These are phyloP conservation scores for Aegotheles bennettii DNA, from an alignment of 2,113 vertebrate genomes.

Conservation along the genomic window DNA sequence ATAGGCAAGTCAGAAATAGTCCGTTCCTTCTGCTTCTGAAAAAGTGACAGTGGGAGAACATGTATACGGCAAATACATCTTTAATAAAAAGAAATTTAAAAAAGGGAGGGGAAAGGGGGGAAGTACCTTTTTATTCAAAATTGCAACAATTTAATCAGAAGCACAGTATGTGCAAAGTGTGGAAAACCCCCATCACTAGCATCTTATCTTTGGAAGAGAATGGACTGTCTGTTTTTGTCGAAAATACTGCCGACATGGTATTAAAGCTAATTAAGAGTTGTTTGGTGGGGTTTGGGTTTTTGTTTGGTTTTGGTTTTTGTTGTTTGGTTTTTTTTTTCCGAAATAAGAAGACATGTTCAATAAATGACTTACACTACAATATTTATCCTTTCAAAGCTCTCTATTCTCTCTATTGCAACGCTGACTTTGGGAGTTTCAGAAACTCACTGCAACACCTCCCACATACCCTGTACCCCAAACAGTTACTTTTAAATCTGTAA, in stretches of 20 bases:
- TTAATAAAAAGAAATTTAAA: neutral
- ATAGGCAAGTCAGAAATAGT: neutral
- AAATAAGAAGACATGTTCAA: neutral
- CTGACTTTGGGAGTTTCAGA: neutral
- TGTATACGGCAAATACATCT: neutral
- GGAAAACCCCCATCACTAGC: neutral
- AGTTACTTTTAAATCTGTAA: neutral
- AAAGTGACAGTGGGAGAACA: neutral
- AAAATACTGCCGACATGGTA: neutral
- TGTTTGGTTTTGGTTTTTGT: neutral
- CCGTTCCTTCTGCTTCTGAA: neutral
- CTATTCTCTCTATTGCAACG: neutral
- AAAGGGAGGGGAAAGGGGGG: fast-evolving
- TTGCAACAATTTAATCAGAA: neutral
- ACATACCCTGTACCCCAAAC: neutral
- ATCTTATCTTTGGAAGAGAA: neutral
- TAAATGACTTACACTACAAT: neutral
- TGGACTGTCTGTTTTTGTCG: neutral
- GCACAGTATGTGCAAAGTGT: neutral
- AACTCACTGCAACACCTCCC: neutral
- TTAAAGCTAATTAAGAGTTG: neutral
- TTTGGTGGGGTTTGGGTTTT: neutral
- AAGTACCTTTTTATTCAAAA: neutral
- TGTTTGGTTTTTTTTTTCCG: neutral
- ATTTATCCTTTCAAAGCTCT: neutral